These are phyloP conservation scores for Apoda limacodes DNA, from an alignment of 2,888 invertebrate species.

Conservation along the genomic window DNA sequence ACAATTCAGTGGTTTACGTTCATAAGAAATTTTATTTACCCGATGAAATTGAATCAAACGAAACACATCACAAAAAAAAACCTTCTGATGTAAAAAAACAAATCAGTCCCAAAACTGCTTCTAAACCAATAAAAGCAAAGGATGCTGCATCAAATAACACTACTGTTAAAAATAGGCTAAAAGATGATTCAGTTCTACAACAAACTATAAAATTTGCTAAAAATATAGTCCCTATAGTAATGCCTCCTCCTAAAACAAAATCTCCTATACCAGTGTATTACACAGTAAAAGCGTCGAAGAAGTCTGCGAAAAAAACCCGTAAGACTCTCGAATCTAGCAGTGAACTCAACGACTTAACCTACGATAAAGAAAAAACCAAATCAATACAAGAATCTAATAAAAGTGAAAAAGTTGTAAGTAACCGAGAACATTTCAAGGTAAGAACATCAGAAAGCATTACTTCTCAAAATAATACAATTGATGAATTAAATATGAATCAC, in stretches of 20 bases:
- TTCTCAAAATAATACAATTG: slow-evolving; percentile 41
- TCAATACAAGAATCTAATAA: slow-evolving; percentile 25
- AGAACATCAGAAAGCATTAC: slow-evolving; percentile 35
- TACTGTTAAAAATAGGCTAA: slow-evolving; percentile 18
- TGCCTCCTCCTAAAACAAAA: slow-evolving; percentile 35
- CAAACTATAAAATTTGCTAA: slow-evolving; percentile 50
- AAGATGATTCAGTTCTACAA: slow-evolving; percentile 35
- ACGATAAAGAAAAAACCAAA: slow-evolving; percentile 28
- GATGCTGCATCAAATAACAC: slow-evolving; percentile 17
- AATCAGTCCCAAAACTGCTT: slow-evolving; percentile 18
- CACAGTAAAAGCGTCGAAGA: slow-evolving; percentile 40
- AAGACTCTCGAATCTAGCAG: slow-evolving; percentile 18
- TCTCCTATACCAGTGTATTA: slow-evolving; percentile 34
- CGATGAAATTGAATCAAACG: background rate
- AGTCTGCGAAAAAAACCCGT: slow-evolving; percentile 27
- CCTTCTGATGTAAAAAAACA: too few species aligned
- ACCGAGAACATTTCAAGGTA: slow-evolving; percentile 28
- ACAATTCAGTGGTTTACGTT: slow-evolving; percentile 42
- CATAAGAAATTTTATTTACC: slow-evolving; percentile 39
- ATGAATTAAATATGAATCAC: slow-evolving; percentile 45
- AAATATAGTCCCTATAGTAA: slow-evolving; percentile 40
- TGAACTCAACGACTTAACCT: slow-evolving; percentile 14
- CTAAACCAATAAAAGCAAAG: slow-evolving; percentile 18
- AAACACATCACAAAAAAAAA: slow-evolving; percentile 9
- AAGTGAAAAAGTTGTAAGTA: slow-evolving; percentile 25